Base-by-base conservation (phyloP, 2,797 vertebrate genomes). In the Dendrocincla fuliginosa region DNA sequence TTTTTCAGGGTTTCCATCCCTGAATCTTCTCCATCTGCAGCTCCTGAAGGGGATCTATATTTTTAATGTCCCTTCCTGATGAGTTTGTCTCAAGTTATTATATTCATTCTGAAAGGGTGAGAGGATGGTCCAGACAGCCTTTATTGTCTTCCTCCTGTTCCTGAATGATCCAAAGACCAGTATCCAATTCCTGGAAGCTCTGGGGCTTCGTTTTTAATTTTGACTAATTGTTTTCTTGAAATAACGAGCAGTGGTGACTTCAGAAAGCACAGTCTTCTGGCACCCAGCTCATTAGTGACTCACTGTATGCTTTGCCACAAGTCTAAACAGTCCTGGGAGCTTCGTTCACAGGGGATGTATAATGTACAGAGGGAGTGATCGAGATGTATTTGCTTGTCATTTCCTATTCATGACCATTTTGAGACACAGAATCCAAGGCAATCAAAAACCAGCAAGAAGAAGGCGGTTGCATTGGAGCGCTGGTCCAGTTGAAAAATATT, bases 131-230 rank as follows among this genome's bases (percentile, higher is more conserved):
- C 75, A 69, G 78, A 42, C 7, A 2, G 47, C 37, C 68, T 13
- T 70, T 83, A 53, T 61, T 77, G 57, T 85, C 68, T 80, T 80
- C 41, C 35, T 85, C 49, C 46, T 78, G 30, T 55, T 91, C 64
- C 27, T 57, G 76, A 88, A 84, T 87, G 91, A 85, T 94, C 94
- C 87, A 75, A 64, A 71, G 69, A 68, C 32, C 56, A 53, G 53
- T 42, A 77, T 92, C 64, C 87, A 91, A 28, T 95, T 96, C 83
- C 93, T 90, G 68, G 79, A 94, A 96, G 82, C 84, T 86, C 65
- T 30, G 24, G 65, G 49, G 73, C 69, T 93, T 95, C 0, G 0
- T 71, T 94, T 95, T 91, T 88, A 59, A 68, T 95, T 75, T 57
- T 78, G 50, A 59, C 87, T 91, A 83, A 89, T 93, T 90, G 61